These are phyloP conservation scores for Drosophila merina DNA, from an alignment of 2,888 invertebrate genomes.

Conservation along the genomic window DNA sequence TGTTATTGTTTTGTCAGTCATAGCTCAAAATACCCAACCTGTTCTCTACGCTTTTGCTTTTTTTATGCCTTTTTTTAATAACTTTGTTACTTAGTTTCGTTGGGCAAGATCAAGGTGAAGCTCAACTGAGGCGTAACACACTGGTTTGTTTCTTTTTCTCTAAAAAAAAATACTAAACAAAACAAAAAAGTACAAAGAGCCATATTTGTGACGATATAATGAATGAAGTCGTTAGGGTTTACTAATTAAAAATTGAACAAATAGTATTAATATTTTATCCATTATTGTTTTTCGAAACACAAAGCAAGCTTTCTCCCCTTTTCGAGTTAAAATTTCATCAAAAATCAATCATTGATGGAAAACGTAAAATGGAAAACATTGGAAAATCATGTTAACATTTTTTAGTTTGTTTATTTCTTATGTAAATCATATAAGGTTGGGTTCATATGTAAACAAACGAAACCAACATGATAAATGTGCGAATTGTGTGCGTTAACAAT, in stretches of 20 bases:
- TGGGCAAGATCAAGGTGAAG: slow-evolving; percentile 66
- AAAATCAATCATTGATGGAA: slow-evolving; percentile 12
- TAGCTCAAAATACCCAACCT: slow-evolving; percentile 17
- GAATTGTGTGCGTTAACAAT: slow-evolving; percentile 65
- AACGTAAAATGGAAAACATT: slow-evolving; percentile 23
- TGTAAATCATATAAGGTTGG: slow-evolving; percentile 42
- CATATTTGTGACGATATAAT: slow-evolving; percentile 21
- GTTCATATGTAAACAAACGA: slow-evolving; percentile 33
- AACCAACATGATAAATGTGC: slow-evolving; percentile 50
- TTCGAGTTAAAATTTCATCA: not conserved
- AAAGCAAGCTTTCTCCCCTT: slow-evolving; percentile 23
- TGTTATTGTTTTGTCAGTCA: slow-evolving; percentile 6
- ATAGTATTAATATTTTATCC: not conserved
- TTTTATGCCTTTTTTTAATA: slow-evolving; percentile 32
- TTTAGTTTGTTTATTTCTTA: slow-evolving; percentile 24
- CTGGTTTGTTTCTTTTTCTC: not conserved
- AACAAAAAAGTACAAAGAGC: slow-evolving; percentile 25
- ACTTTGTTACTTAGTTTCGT: slow-evolving; percentile 21
- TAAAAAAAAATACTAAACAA: slow-evolving; percentile 7
- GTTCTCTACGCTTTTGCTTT: slow-evolving; percentile 24
- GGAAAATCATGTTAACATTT: slow-evolving; percentile 54
- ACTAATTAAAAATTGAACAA: not conserved
- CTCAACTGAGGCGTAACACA: slow-evolving; percentile 59
- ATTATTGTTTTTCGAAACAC: too few relatives aligned
- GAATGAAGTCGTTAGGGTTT: slow-evolving; percentile 38